Base-by-base conservation (phyloP, 2,888 invertebrate species). In the Cetonia aurata region DNA sequence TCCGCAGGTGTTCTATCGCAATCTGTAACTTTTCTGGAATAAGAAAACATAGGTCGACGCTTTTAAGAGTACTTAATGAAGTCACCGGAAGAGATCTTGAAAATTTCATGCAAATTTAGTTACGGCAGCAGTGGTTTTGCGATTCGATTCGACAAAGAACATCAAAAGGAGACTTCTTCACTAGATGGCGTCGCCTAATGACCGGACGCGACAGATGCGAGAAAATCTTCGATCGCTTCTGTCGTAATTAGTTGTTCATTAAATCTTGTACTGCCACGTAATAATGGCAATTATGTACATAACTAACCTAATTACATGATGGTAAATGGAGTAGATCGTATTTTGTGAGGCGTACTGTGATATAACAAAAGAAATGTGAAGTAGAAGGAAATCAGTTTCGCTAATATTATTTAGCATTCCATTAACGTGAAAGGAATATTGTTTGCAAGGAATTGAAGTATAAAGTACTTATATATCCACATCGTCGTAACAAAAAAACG, bases 201-300 rank as follows among this genome's bases (percentile, higher is more conserved):
- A 62, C 62, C 62, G 62, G 57, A 57, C 57, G 48, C 62, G 48
- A 25, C 60, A 48, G 62, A 62, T 48, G 62, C 62, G 62, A 46
- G 46, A 31, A 62, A 48, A 48, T 62, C 62, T 62, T 33, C 62
- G 62, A 62, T 62, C 62, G 62, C 48, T 62, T 33, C 62, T n/a
- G 31, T 19, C 31, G 33, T 69, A 69, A 69, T 69, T 69, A 69
- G 69, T 62, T 62, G 69, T 69, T 69, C 60, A 60, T 69, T 69
- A 69, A 62, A 62, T 69, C 69, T 62, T 53, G 60, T 52, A 53
- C 46, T 44, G 62, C 60, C 48, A 69, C 62, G 62, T 62, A 69
- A 69, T 69, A 60, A 69, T 69, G 60, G 69, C 60, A 69, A 69
- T 69, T 69, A 62, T 60, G 60, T 31, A 69, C 62, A 69, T 69